A percentile compares a stretch with the other conserved stretches of the same genome.
phyloP scores from a whole-genome alignment of 2,113 vertebrate genomes.

The Rana temporaria region DNA sequence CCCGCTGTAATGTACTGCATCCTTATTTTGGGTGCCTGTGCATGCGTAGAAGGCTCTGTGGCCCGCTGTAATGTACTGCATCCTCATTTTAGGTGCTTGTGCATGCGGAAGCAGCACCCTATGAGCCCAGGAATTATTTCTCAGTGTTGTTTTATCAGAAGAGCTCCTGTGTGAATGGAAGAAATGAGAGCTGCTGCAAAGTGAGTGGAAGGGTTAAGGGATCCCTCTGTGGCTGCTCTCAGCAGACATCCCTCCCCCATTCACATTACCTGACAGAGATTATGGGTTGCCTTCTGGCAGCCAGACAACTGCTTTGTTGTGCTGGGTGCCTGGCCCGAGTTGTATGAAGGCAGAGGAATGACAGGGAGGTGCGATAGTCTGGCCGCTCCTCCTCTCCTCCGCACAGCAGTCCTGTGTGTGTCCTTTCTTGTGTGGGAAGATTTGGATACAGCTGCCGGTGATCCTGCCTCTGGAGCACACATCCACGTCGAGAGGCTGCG shows the following conservation, averaged over 20 bases:
- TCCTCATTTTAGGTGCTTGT: too few relatives aligned
- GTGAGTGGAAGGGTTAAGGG: constrained; percentile 11
- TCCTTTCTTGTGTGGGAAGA: constrained; percentile 32
- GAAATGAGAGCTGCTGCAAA: not conserved
- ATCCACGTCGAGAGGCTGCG: not conserved
- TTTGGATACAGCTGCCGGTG: constrained; percentile 16
- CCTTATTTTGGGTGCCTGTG: too few relatives aligned
- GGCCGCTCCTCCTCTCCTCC: constrained; percentile 10
- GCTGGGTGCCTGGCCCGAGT: constrained; percentile 28
- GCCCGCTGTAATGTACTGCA: too few relatives aligned
- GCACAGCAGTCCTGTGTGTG: constrained; percentile 19
- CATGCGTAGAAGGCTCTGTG: too few relatives aligned
- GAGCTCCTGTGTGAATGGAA: too few relatives aligned
- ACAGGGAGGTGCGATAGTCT: constrained; percentile 35
- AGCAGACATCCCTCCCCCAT: constrained; percentile 21
- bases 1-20: too few relatives aligned
- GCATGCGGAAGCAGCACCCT: too few relatives aligned
- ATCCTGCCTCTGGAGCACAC: constrained; percentile 4
- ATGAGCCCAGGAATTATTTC: too few relatives aligned
- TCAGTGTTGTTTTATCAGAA: too few relatives aligned
- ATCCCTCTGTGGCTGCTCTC: constrained; percentile 28
- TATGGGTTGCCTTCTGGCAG: constrained; percentile 31
- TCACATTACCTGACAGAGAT: constrained; percentile 35
- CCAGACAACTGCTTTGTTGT: constrained; percentile 36
- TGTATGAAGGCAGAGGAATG: constrained; percentile 37